Evolutionary conservation across 2,888 invertebrate genomes (phyloP).

Genomic region (Erebia aethiops): DNA sequence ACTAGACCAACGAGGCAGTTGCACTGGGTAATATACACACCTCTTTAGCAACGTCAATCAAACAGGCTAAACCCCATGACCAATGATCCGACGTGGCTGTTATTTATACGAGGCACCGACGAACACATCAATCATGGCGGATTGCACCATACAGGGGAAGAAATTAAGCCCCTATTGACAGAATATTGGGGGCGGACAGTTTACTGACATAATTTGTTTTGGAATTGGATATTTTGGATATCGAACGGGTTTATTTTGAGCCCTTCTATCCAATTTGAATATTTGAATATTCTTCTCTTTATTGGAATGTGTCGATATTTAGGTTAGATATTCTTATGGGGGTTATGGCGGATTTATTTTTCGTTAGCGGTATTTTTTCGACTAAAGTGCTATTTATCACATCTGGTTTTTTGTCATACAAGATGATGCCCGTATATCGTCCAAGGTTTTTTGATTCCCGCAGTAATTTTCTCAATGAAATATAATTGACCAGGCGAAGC

Average conservation of each 20-base stretch:
- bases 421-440: too few relatives aligned
- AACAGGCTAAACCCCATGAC: constrained; percentile 49
- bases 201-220: constrained; percentile 27
- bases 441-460: too few relatives aligned
- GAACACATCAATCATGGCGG: constrained; percentile 63
- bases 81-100: constrained; percentile 53
- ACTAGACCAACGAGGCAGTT: too few relatives aligned
- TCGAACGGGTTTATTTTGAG: constrained; percentile 30
- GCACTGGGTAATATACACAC: too few relatives aligned
- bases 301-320: constrained; percentile 8
- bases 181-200: constrained; percentile 40
- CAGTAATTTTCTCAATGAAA: too few relatives aligned
- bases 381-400: too few relatives aligned
- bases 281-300: constrained; percentile 17
- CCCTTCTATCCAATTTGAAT: constrained; percentile 25
- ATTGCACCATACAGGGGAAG: constrained; percentile 54
- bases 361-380: background rate
- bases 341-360: background rate
- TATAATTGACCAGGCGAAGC: too few relatives aligned
- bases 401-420: too few relatives aligned
- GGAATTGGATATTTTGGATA: constrained; percentile 22
- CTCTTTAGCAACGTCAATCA: constrained; percentile 53
- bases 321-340: background rate
- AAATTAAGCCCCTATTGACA: constrained; percentile 63
- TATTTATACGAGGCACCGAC: constrained; percentile 45